Evolutionary conservation across 2,888 invertebrate species (phyloP).

Genomic region (Phengaris alcon): DNA sequence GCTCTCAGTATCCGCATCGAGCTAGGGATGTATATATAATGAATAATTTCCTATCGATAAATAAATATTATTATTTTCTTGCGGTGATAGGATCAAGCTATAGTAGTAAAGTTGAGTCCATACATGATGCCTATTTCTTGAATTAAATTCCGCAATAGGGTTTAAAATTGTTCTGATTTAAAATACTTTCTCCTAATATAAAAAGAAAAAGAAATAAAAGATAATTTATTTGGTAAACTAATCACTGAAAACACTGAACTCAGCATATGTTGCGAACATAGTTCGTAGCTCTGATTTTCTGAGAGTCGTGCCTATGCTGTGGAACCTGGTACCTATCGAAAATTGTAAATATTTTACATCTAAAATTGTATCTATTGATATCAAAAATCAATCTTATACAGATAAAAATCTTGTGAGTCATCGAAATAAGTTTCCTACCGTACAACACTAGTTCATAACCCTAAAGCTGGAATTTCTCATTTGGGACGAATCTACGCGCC

Average conservation of each 20-base stretch:
- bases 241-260: no score
- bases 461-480: conserved; percentile 61
- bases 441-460: conserved; percentile 28
- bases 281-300: no score
- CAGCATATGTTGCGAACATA: no score
- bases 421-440: background rate
- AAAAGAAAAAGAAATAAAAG: background rate
- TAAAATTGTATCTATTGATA: no score
- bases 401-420: background rate
- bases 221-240: no score
- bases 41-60: conserved; percentile 26
- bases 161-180: background rate
- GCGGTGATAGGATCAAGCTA: no score
- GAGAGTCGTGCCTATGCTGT: no score
- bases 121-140: no score
- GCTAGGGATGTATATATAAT: conserved; percentile 41
- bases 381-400: background rate
- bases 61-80: background rate
- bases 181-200: background rate
- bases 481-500: conserved; percentile 55
- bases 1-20: conserved; percentile 33
- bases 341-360: no score
- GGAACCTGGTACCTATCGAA: no score
- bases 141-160: no score
- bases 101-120: no score